Evolutionary conservation across 2,888 invertebrate species (phyloP).

Genomic region (Aromia moschata): DNA sequence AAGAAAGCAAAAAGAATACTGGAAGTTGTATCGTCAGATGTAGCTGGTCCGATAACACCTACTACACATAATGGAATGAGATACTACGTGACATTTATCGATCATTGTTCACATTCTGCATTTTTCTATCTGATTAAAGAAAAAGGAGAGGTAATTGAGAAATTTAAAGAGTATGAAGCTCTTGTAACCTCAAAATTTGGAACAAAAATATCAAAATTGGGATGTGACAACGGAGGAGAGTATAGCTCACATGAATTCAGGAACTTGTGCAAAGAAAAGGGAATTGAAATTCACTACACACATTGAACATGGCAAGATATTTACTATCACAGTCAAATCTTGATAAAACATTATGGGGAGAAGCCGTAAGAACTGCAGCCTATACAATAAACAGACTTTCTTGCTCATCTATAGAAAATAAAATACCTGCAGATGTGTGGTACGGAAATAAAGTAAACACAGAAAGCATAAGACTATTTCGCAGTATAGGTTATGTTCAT

Average conservation of each 20-base stretch:
- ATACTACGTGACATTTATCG: neutral
- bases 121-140: neutral
- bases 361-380: neutral
- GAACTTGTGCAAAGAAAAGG: neutral
- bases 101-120: neutral
- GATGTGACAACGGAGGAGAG: constrained; percentile 19
- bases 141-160: neutral
- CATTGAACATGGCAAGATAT: neutral
- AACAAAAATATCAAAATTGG: neutral
- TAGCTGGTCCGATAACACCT: too few relatives aligned
- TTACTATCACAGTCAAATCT: neutral
- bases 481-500: neutral
- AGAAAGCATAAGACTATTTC: neutral
- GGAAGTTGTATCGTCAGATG: too few relatives aligned
- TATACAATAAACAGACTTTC: neutral
- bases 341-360: neutral
- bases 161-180: neutral
- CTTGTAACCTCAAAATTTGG: neutral
- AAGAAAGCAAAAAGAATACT: too few relatives aligned
- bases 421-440: neutral
- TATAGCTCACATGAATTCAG: neutral
- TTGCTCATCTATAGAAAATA: neutral
- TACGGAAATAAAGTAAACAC: neutral
- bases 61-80: too few relatives aligned
- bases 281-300: neutral